Evolutionary conservation across 1,140 invertebrate genomes (phyloP), one percentile per base, ranked within the genome.

Genomic region (Penaeus indicus): DNA sequence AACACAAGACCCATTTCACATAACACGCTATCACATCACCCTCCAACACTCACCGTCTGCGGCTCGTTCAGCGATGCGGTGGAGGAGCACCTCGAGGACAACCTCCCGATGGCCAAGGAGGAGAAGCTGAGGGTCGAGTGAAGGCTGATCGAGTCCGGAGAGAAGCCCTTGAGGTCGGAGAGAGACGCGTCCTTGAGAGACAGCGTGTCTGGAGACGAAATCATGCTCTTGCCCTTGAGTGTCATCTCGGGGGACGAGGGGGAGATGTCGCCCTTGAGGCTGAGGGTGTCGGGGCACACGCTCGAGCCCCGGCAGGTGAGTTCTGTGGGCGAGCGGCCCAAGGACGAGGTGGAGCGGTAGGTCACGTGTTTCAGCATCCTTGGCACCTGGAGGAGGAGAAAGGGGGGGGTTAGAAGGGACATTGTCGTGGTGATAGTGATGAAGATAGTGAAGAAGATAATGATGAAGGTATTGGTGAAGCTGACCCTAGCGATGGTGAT

Each of bases 361-460:
- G 96, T 96, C 93, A 97, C 96, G 96, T 97, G 96, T 94, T 97
- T 97, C 94, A 97, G 94, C 96, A 97, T 97, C 93, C 90, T 92
- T 69, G 32, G 13, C 47, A 64, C 64, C 89, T 90, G 88, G 0
- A 13, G 82, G n/a, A 75, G 25, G 25, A 19, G 72, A 0, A 75
- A 27, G 72, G 72, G n/a, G 72, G 72, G 5, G 27, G 27, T 27
- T 5, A 54, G 54, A 16, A 38, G 72, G 72, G 21, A 8, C 10
- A 67, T 67, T n/a, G 27, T 67, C 21, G 25, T 25, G 16, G 32
- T 72, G 32, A 72, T 25, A 16, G 19, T 69, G 32, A n/a, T 69
- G 11, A n/a, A 2, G 32, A 69, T 69, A 22, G 32, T 69, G 32
- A 69, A n/a, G 32, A 72, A 3, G 16, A 54, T 54, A 16, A 11